A percentile compares a stretch with the other conserved stretches of the same genome.
phyloP scores from a whole-genome alignment of 2,113 vertebrate genomes.

The Salvelinus fontinalis region DNA sequence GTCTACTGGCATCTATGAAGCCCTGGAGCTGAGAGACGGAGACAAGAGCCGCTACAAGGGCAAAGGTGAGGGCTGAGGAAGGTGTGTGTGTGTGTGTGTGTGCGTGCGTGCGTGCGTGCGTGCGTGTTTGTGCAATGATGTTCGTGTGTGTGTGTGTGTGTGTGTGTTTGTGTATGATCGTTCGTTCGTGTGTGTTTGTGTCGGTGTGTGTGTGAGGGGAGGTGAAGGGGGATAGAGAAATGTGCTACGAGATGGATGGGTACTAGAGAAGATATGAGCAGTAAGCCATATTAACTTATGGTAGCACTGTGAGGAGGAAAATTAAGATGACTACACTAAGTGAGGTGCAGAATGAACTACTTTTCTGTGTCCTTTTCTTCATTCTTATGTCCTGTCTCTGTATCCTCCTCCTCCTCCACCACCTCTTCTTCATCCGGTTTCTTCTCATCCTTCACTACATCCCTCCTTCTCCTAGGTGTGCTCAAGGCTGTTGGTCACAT shows the following conservation, averaged over 20 bases:
- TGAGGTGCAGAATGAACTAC: constrained; percentile 5
- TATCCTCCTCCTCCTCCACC: not conserved
- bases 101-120: fast-evolving
- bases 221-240: no score
- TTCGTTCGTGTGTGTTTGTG: not conserved
- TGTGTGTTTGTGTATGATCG: no score
- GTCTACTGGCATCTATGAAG: constrained; percentile 90
- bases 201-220: no score
- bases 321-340: no score
- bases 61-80: constrained; percentile 76
- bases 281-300: no score
- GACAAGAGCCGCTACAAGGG: constrained; percentile 90
- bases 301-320: no score
- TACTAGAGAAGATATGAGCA: not conserved
- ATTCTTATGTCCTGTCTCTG: constrained; percentile 1
- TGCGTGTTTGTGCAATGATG: no score
- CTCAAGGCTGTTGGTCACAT: constrained; percentile 90
- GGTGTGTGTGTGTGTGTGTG: not conserved
- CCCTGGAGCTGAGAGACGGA: constrained; percentile 87
- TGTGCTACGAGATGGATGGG: not conserved
- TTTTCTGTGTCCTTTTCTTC: not conserved
- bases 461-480: constrained; percentile 74
- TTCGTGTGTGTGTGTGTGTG: not conserved
- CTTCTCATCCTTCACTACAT: constrained; percentile 1
- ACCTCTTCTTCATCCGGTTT: not conserved